Conservation (phyloP, 1,140 invertebrate genomes). For the Drosophila mauritiana region DNA sequence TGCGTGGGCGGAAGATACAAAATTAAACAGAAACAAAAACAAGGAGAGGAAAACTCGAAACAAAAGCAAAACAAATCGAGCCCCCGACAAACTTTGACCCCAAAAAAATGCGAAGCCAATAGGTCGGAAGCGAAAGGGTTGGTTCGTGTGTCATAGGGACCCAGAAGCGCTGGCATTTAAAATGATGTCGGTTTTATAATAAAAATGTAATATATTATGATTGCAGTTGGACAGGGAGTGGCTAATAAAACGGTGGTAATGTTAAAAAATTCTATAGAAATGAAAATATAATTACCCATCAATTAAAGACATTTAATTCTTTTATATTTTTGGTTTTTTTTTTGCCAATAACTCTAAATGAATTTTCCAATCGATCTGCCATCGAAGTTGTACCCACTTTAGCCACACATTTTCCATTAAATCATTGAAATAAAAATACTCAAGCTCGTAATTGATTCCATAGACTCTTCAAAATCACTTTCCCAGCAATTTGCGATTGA, state of each 20-base stretch:
- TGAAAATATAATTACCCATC: slow-evolving; percentile 5
- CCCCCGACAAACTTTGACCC: slow-evolving; percentile 73
- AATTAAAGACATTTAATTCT: neutral
- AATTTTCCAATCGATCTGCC: slow-evolving; percentile 15
- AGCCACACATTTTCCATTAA: slow-evolving; percentile 23
- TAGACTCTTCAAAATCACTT: slow-evolving; percentile 43
- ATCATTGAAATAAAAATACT: slow-evolving; percentile 24
- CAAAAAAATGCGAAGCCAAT: slow-evolving; percentile 54
- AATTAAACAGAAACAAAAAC: slow-evolving; percentile 41
- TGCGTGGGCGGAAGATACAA: slow-evolving; percentile 55
- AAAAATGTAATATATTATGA: slow-evolving; percentile 21
- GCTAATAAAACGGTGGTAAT: neutral
- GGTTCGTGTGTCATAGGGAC: neutral
- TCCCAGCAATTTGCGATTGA: slow-evolving; percentile 52
- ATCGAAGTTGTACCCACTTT: slow-evolving; percentile 5
- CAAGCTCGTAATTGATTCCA: slow-evolving; percentile 33
- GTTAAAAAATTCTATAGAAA: neutral
- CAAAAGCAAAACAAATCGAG: slow-evolving; percentile 42
- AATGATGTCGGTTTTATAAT: slow-evolving; percentile 5
- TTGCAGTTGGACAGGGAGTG: neutral
- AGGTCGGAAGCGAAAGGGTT: slow-evolving; percentile 73
- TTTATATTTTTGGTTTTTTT: neutral
- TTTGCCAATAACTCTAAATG: slow-evolving; percentile 27
- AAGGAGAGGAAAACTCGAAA: slow-evolving; percentile 15
- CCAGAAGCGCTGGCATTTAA: slow-evolving; percentile 32